A percentile compares a stretch with the other conserved stretches of the same genome.
phyloP scores from a whole-genome alignment of 2,113 vertebrate genomes.

The Phrynosoma platyrhinos region DNA sequence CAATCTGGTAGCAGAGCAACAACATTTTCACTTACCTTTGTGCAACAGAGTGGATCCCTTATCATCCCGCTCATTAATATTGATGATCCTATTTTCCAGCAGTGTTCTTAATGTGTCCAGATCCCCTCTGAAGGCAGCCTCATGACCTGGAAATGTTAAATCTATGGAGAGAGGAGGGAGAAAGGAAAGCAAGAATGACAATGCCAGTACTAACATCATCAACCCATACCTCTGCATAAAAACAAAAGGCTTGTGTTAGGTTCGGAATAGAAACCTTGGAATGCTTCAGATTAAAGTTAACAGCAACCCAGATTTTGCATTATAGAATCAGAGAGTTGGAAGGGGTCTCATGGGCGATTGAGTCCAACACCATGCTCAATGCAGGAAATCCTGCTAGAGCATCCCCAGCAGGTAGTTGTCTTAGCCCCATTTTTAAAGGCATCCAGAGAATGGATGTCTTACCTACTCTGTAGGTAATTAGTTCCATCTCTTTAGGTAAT shows the following conservation, averaged over 20 bases:
- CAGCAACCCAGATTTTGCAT: not conserved
- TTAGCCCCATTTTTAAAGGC: too few species aligned
- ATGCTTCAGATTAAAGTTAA: not conserved
- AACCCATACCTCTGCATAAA: not conserved
- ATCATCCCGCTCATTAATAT: slow-evolving; percentile 81
- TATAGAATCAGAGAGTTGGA: too few species aligned
- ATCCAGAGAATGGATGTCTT: too few species aligned
- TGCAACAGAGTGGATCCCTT: slow-evolving; percentile 81
- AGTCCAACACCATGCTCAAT: too few species aligned
- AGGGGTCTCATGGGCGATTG: too few species aligned
- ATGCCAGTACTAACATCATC: not conserved
- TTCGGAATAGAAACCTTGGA: not conserved
- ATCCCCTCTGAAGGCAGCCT: slow-evolving; percentile 79
- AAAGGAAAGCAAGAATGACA: slow-evolving; percentile 8
- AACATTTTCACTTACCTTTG: slow-evolving; percentile 74
- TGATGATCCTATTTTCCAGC: slow-evolving; percentile 78
- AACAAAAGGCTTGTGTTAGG: not conserved
- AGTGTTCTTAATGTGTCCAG: slow-evolving; percentile 76
- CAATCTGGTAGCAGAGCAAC: slow-evolving; percentile 36
- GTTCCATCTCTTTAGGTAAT: too few species aligned
- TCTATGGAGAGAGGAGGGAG: slow-evolving; percentile 65
- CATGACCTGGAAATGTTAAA: slow-evolving; percentile 82
- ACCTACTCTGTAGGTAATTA: too few species aligned
- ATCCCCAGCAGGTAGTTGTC: too few species aligned
- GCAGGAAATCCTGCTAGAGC: too few species aligned